Conservation (phyloP, 2,888 invertebrate species). For the Sarcophaga subvicina region DNA sequence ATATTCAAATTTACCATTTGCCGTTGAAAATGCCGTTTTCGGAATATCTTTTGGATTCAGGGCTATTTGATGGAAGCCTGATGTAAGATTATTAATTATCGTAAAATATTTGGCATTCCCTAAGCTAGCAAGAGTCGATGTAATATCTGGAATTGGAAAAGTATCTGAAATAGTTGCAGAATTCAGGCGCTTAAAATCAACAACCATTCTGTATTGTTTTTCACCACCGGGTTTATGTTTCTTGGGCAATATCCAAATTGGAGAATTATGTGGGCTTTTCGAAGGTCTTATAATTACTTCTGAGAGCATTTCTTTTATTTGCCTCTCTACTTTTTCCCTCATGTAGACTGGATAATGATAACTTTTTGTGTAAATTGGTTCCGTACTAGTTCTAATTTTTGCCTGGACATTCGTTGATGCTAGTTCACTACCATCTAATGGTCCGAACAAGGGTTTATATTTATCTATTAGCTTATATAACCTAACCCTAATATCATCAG, state of each 20-base stretch:
- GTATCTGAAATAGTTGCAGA: conserved; percentile 66
- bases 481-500: background rate
- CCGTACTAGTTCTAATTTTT: background rate
- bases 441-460: conserved; percentile 4
- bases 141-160: conserved; percentile 69
- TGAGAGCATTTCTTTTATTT: conserved; percentile 54
- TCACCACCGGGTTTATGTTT: conserved; percentile 67
- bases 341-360: conserved; percentile 10
- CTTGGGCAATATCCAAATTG: conserved; percentile 69
- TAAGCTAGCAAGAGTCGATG: conserved; percentile 65
- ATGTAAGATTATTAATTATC: conserved; percentile 67
- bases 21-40: no score
- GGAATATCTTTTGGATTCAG: conserved; percentile 24
- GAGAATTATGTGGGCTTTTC: conserved; percentile 71
- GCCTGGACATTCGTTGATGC: background rate
- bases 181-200: conserved; percentile 70
- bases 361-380: conserved; percentile 12
- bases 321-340: conserved; percentile 6
- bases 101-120: conserved; percentile 69
- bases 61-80: conserved; percentile 45
- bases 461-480: background rate
- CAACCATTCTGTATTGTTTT: conserved; percentile 68
- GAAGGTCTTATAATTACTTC: conserved; percentile 74
- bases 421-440: background rate
- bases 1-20: no score